Percentiles rank a stretch among this genome's conserved stretches.
These are phyloP conservation scores for Taenioides sp. DNA, from an alignment of 2,797 vertebrate species.

Conservation along the genomic window DNA sequence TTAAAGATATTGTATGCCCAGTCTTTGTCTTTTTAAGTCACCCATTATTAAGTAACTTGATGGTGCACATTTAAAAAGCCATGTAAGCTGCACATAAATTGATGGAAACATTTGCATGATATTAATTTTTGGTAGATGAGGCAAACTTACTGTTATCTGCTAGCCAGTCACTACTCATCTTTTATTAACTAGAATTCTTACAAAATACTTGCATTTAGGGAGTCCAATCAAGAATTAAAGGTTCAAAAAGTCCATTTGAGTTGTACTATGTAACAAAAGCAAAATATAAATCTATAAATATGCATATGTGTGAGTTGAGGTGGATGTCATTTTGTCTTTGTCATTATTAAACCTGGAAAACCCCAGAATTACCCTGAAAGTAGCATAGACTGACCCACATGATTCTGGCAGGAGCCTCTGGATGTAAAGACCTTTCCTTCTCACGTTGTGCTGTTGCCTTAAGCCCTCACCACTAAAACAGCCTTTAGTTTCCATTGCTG, in stretches of 20 bases:
- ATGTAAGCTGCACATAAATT: background rate
- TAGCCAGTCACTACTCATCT: too few species aligned
- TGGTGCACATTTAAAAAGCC: too few species aligned
- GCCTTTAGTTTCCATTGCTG: slow-evolving; percentile 61
- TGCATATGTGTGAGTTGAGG: background rate
- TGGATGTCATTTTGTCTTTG: background rate
- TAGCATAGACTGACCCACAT: slow-evolving; percentile 34
- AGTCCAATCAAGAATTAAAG: background rate
- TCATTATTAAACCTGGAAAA: slow-evolving; percentile 3
- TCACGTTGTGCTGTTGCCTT: slow-evolving; percentile 44
- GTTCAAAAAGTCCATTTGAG: background rate
- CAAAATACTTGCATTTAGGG: background rate
- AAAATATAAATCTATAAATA: background rate
- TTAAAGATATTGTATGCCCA: too few species aligned
- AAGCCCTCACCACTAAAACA: slow-evolving; percentile 18
- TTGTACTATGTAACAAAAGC: background rate
- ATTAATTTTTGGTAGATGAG: too few species aligned
- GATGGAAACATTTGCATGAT: too few species aligned
- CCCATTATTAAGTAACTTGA: too few species aligned
- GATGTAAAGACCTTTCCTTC: slow-evolving; percentile 28
- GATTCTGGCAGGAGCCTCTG: slow-evolving; percentile 29
- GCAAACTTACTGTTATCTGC: too few species aligned
- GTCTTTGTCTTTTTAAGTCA: too few species aligned
- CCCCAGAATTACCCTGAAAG: slow-evolving; percentile 8
- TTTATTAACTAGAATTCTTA: too few species aligned